A percentile compares a stretch with the other conserved stretches of the same genome.
Conservation (phyloP, 2,797 vertebrate genomes). For the Pygocentrus nattereri region DNA sequence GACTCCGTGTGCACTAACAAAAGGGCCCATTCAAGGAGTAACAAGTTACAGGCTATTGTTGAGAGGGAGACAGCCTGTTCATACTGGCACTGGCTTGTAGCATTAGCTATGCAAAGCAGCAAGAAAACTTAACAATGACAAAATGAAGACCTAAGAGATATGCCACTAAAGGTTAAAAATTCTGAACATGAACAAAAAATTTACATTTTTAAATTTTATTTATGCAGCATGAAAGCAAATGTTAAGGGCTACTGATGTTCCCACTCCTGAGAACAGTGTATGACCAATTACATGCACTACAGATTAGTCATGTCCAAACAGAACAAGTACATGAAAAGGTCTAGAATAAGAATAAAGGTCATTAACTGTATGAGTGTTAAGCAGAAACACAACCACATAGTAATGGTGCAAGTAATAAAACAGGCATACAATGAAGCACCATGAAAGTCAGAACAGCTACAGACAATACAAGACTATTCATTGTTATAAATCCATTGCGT, state of each 20-base stretch:
- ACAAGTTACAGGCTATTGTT: conserved; percentile 66
- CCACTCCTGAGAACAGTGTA: background rate
- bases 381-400: conserved; percentile 51
- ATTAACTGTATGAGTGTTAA: conserved; percentile 52
- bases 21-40: conserved; percentile 56
- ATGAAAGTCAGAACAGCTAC: conserved; percentile 19
- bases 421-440: conserved; percentile 11
- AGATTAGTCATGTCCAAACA: conserved; percentile 16
- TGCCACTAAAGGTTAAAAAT: background rate
- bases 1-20: conserved; percentile 44
- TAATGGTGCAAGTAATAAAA: conserved; percentile 23
- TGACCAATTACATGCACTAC: background rate
- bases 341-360: background rate
- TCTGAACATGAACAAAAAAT: conserved; percentile 15
- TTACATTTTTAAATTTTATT: background rate
- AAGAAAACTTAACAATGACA: conserved; percentile 30
- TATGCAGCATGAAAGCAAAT: conserved; percentile 30
- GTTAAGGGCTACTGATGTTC: too few species aligned
- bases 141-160: background rate
- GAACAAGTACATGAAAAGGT: conserved; percentile 48
- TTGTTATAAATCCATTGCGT: background rate
- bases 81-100: background rate
- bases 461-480: background rate
- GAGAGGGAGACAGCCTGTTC: conserved; percentile 27
- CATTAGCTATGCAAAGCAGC: background rate